phyloP scores from a whole-genome alignment of 2,888 invertebrate genomes.

The Automeris io region DNA sequence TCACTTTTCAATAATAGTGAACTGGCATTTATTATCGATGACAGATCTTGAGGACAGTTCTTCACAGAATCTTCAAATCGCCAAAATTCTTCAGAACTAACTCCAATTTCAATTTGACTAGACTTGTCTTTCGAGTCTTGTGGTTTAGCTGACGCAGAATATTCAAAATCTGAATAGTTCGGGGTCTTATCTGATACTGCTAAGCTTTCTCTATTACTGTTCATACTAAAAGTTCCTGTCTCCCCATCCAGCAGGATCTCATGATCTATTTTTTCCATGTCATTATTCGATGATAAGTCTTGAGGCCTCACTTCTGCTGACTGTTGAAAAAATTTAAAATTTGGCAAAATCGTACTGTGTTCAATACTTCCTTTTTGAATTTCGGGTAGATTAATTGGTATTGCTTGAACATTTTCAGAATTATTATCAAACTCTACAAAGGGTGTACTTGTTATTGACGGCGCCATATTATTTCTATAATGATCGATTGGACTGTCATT shows the following conservation, averaged over 20 bases:
- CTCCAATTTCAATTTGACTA: constrained; percentile 45
- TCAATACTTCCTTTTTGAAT: constrained; percentile 23
- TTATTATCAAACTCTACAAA: constrained; percentile 25
- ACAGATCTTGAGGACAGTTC: constrained; percentile 52
- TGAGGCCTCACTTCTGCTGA: constrained; percentile 55
- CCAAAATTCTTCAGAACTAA: constrained; percentile 50
- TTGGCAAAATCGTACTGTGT: constrained; percentile 28
- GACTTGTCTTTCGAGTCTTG: constrained; percentile 46
- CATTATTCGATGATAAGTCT: constrained; percentile 35
- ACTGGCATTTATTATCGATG: constrained; percentile 49
- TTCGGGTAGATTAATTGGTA: constrained; percentile 38
- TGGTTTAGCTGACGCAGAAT: constrained; percentile 42
- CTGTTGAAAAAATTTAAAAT: constrained; percentile 44
- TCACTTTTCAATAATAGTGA: constrained; percentile 46
- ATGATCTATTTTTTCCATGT: constrained; percentile 28
- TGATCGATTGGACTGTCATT: constrained; percentile 41
- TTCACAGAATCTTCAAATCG: constrained; percentile 48
- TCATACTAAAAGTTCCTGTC: constrained; percentile 32
- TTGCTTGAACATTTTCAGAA: constrained; percentile 26
- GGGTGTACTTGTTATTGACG: constrained; percentile 60
- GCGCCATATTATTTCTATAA: constrained; percentile 41
- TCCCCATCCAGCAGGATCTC: constrained; percentile 41
- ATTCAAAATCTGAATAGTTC: constrained; percentile 53
- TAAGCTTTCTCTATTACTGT: constrained; percentile 33
- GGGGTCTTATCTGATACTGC: constrained; percentile 33